Conservation (phyloP, 2,113 vertebrate genomes). For the Cololabis saira region DNA sequence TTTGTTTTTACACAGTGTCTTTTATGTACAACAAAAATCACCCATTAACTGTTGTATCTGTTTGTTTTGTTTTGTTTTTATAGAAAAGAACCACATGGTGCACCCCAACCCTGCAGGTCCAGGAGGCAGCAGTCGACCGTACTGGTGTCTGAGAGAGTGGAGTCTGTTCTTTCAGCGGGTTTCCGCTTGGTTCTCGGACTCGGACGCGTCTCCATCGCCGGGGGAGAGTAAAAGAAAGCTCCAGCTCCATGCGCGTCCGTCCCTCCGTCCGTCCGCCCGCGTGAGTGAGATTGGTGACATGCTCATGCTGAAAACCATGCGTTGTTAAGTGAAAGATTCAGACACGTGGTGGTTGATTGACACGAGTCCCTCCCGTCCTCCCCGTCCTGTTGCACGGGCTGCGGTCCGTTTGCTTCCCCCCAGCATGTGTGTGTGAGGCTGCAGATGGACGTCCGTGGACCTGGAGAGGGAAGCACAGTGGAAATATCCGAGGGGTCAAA, state of each 20-base stretch:
- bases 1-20: slow-evolving; percentile 93
- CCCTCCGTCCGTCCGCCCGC: too few species aligned
- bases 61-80: slow-evolving; percentile 23
- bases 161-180: slow-evolving; percentile 80
- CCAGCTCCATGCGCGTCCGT: slow-evolving; percentile 74
- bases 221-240: slow-evolving; percentile 22
- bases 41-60: slow-evolving; percentile 75
- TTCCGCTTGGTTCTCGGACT: slow-evolving; percentile 69
- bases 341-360: slow-evolving; percentile 79
- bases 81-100: slow-evolving; percentile 89
- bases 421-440: slow-evolving; percentile 71
- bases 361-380: slow-evolving; percentile 29
- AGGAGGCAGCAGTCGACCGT: slow-evolving; percentile 76
- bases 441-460: slow-evolving; percentile 56
- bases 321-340: slow-evolving; percentile 89
- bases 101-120: slow-evolving; percentile 89
- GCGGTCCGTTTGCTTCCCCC: slow-evolving; percentile 64
- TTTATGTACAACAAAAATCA: slow-evolving; percentile 97
- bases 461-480: slow-evolving; percentile 38
- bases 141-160: slow-evolving; percentile 87
- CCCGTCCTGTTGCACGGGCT: slow-evolving; percentile 72
- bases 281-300: slow-evolving; percentile 90
- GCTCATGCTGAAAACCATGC: slow-evolving; percentile 95
- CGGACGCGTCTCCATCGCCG: slow-evolving; percentile 65
- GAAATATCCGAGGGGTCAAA: not conserved